phyloP scores from a whole-genome alignment of 2,113 vertebrate species.

The Macaca fascicularis region T2T-MFA8v1.1 NC_088376.1:172718501-172719000 shows the following conservation, averaged over 20 bases:
- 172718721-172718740: neutral
- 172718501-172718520: slow-evolving; percentile 11
- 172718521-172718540: neutral
- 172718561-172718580: neutral
- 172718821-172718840: neutral
- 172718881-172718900: neutral
- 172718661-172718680: neutral
- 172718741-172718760: neutral
- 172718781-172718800: neutral
- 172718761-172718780: neutral
- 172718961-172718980: neutral
- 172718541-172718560: neutral
- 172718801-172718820: neutral
- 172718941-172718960: neutral
- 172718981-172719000: neutral
- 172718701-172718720: neutral
- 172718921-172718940: neutral
- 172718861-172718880: neutral
- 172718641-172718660: neutral
- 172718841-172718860: neutral
- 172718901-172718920: neutral
- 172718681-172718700: neutral
- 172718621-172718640: neutral
- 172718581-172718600: neutral
- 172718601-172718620: neutral